These are phyloP conservation scores for Argentina silus DNA, from an alignment of 2,797 vertebrate genomes.

Conservation along the genomic window DNA sequence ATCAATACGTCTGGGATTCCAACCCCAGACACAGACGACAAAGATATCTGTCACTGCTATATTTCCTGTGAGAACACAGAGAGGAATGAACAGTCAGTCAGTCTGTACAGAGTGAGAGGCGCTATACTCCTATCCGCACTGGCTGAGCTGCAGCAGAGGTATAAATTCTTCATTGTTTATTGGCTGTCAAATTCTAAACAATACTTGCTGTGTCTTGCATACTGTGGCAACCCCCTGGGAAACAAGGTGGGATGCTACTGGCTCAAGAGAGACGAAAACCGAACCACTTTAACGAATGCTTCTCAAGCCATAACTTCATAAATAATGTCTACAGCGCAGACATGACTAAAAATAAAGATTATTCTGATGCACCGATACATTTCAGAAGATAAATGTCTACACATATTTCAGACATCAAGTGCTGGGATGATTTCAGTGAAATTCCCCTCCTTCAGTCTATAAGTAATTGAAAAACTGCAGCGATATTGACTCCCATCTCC, in stretches of 20 bases:
- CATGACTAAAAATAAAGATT: too few species aligned
- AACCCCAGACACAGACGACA: neutral
- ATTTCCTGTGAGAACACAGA: neutral
- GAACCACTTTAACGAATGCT: too few species aligned
- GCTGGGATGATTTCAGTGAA: neutral
- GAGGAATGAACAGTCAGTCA: neutral
- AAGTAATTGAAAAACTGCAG: neutral
- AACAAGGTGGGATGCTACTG: constrained; percentile 51
- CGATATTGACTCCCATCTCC: neutral
- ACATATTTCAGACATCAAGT: neutral
- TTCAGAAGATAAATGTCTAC: neutral
- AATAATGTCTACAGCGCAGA: too few species aligned
- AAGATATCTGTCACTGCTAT: neutral
- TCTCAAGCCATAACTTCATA: too few species aligned
- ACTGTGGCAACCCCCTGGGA: constrained; percentile 25
- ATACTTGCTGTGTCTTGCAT: constrained; percentile 58
- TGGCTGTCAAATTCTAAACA: constrained; percentile 72
- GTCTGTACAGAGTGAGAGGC: constrained; percentile 14
- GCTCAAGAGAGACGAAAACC: constrained; percentile 22
- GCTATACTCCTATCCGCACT: neutral
- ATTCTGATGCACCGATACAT: neutral
- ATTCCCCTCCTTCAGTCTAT: neutral
- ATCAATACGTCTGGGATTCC: neutral
- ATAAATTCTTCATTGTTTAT: constrained; percentile 72
- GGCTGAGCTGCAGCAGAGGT: constrained; percentile 27